Base-by-base conservation (phyloP, 2,888 invertebrate genomes). In the Venusia cambrica region DNA sequence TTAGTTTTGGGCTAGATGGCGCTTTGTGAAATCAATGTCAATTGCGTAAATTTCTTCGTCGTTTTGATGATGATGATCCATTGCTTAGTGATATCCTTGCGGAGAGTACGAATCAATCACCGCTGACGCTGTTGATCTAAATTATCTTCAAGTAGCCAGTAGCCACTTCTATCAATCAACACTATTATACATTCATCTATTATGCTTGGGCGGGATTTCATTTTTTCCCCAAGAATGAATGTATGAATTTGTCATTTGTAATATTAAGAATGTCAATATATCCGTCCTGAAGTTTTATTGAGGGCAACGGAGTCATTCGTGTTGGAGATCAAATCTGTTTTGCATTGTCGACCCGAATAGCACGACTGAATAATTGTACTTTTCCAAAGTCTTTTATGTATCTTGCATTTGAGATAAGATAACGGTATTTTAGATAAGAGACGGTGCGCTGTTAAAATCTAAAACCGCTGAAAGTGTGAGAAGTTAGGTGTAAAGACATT, bases 211-310 rank as follows among this genome's bases (percentile, higher is more conserved):
- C n/a, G n/a, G 54, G 52, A 57, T 54, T 55, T 54, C 50, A 56
- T 51, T 56, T 59, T 62, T 39, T 46, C 42, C 27, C 19, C 54
- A 56, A 56, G 61, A 61, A 54, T 51, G 48, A 59, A 59, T 61
- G 73, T 28, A 84, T 85, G 75, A 75, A 76, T 84, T 85, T 71
- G 85, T 84, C 85, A 83, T 87, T 84, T 76, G 62, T 77, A 80
- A 79, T 83, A 74, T 73, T 67, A 75, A 60, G 75, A 84, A 85
- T 79, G 83, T 84, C 85, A 84, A 76, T 83, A 64, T 74, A 64
- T 79, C 63, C 74, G 44, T 32, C 38, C 40, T 40, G 38, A 6
- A 16, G 11, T 24, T 15, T 16, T 30, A 30, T n/a, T n/a, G 40
- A 45, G 48, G 43, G 29, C 50, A 24, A 22, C 8, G 31, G 22